Percentiles rank a stretch among this genome's conserved stretches.
Evolutionary conservation across 2,113 vertebrate genomes (phyloP).

Genomic region (Petaurus breviceps): DNA sequence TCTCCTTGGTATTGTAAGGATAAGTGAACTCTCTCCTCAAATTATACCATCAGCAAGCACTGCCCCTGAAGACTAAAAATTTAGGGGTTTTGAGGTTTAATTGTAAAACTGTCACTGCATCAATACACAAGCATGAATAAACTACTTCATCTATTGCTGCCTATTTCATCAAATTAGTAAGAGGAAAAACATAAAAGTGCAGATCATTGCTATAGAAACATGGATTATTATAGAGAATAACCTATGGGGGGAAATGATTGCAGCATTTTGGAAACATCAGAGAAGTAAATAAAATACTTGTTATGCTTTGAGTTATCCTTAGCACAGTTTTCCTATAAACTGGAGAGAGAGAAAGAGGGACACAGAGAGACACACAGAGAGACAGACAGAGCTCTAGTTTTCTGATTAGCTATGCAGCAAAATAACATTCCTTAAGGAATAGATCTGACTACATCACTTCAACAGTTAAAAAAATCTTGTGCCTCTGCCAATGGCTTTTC

Average conservation of each 20-base stretch:
- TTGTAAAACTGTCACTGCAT: neutral
- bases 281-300: neutral
- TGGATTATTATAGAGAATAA: neutral
- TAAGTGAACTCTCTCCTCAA: neutral
- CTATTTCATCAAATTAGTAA: slow-evolving; percentile 2
- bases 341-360: neutral
- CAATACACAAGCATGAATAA: neutral
- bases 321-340: neutral
- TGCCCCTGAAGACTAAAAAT: neutral
- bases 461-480: neutral
- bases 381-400: neutral
- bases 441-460: neutral
- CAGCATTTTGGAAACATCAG: neutral
- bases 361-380: too few species aligned
- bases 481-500: neutral
- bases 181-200: neutral
- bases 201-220: neutral
- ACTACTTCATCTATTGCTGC: neutral
- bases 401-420: neutral
- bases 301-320: neutral
- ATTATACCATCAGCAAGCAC: neutral
- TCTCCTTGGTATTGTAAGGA: neutral
- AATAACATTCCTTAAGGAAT: neutral
- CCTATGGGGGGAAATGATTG: neutral
- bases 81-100: neutral